Base-by-base conservation (phyloP, 2,113 vertebrate species). In the Emydocephalus ijimae region DNA sequence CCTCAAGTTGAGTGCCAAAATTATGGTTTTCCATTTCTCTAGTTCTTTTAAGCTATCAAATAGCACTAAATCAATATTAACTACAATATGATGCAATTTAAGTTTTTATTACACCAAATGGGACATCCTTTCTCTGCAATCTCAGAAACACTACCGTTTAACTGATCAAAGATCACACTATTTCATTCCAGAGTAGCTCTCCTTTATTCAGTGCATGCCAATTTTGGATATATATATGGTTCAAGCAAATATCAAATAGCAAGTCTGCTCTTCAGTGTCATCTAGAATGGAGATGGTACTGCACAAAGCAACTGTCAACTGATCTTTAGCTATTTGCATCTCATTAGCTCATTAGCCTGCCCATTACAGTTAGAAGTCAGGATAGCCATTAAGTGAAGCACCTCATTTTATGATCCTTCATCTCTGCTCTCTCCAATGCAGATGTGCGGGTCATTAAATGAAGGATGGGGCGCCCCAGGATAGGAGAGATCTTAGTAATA, bases 31-130 rank as follows among this genome's bases (percentile, higher is more conserved):
- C 74, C 34, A 39, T 81, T 81, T 10, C 50, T 55, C 14, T 81
- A 26, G n/a, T 5, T 24, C 6, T 24, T 95, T 74, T 90, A 93
- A 93, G 57, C 23, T 93, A 56, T 89, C 85, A 93, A 39, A n/a
- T 94, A 91, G 56, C 93, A 87, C n/a, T 85, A 14, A 91, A 56
- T 64, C 18, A 92, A 24, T 81, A 93, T 92, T 85, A 93, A 9
- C 55, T 56, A 43, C 18, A 21, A n/a, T 3, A 3, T 56, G 8
- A 0, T 86, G 23, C 29, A 29, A 18, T 85, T 88, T 93, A 93
- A 91, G 81, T 74, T 54, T 48, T 56, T 2, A 34, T 56, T 43
- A 90, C 11, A 23, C 64, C 57, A n/a, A 26, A 15, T n/a, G 34
- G 39, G 50, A 10, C 55, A 59, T 24, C 14, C 29, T 81, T 0